Conservation (phyloP, 2,113 vertebrate species). For the Neodontobutis hainanensis region DNA sequence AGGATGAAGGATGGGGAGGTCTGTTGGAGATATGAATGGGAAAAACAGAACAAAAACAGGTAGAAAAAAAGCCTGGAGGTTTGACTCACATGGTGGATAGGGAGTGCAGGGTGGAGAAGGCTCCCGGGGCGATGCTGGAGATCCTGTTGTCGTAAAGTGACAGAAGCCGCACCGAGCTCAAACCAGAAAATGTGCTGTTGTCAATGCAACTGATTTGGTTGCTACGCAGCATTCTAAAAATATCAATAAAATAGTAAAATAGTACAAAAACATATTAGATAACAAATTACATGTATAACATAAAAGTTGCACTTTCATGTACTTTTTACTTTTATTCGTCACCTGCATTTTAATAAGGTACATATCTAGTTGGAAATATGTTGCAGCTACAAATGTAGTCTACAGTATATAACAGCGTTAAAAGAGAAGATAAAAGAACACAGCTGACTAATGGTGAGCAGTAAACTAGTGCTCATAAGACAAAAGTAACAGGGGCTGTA, state of each 20-base stretch:
- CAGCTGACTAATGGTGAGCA: constrained; percentile 8
- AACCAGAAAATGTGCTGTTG: constrained; percentile 92
- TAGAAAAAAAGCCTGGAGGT: neutral
- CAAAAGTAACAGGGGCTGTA: constrained; percentile 33
- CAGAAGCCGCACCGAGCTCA: constrained; percentile 93
- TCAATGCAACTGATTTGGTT: constrained; percentile 95
- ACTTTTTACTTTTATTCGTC: too few species aligned
- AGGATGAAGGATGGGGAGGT: constrained; percentile 4
- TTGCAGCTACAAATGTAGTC: neutral
- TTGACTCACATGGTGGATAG: constrained; percentile 96
- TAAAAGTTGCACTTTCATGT: too few species aligned
- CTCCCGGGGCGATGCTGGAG: constrained; percentile 91
- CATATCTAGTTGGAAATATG: too few species aligned
- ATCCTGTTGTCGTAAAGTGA: constrained; percentile 97
- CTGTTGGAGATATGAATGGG: neutral
- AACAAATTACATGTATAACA: neutral
- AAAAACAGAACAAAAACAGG: constrained; percentile 9
- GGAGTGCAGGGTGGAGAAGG: constrained; percentile 94
- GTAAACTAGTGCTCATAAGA: constrained; percentile 38
- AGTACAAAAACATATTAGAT: neutral
- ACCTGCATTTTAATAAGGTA: too few species aligned
- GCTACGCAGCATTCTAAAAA: constrained; percentile 91
- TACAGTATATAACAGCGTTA: constrained; percentile 7
- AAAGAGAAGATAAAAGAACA: neutral
- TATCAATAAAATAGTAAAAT: neutral